Conservation (phyloP, 1,140 invertebrate genomes). For the Drosophila repletoides region DNA sequence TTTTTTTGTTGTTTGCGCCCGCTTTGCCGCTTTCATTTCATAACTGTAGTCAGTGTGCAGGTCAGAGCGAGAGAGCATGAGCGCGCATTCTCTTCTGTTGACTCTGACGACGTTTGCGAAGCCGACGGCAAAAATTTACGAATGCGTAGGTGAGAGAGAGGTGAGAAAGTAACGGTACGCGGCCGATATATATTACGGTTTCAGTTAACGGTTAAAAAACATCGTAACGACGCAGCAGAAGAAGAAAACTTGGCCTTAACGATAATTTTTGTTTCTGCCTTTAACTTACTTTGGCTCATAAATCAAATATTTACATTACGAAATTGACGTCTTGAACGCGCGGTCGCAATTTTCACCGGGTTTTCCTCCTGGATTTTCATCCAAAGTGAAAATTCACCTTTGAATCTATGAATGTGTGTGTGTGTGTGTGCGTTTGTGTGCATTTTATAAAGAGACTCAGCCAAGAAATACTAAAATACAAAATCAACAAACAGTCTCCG, state of each 20-base stretch:
- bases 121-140: conserved; percentile 23
- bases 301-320: conserved; percentile 82
- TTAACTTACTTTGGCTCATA: conserved; percentile 79
- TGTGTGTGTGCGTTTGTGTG: conserved; percentile 7
- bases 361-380: conserved; percentile 32
- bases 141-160: conserved; percentile 32
- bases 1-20: no score
- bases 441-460: conserved; percentile 4
- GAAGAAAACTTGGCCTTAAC: conserved; percentile 9
- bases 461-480: conserved; percentile 24
- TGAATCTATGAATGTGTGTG: background rate
- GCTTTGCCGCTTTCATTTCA: conserved; percentile 17
- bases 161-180: conserved; percentile 19
- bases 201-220: conserved; percentile 26
- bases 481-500: conserved; percentile 43
- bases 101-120: conserved; percentile 36
- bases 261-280: conserved; percentile 63
- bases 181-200: conserved; percentile 23
- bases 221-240: no score
- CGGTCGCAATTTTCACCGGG: conserved; percentile 59
- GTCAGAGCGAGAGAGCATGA: conserved; percentile 67
- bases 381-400: conserved; percentile 25
- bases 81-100: conserved; percentile 46
- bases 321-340: conserved; percentile 79
- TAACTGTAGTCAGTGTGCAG: conserved; percentile 53